These are phyloP conservation scores for Botia kubotai DNA, from an alignment of 2,797 vertebrate genomes.

Conservation along the genomic window DNA sequence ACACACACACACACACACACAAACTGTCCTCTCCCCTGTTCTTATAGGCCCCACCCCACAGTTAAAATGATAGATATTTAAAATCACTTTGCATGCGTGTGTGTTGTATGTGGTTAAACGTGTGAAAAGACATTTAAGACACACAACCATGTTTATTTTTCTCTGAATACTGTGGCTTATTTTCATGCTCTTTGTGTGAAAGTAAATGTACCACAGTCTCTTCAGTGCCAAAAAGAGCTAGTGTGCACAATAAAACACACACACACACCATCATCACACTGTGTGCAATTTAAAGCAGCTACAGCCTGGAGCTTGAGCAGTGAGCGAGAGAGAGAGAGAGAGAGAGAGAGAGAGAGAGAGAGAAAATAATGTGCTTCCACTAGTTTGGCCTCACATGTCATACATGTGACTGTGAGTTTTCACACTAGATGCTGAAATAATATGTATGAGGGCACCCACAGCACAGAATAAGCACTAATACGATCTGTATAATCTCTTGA, in stretches of 20 bases:
- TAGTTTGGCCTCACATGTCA: constrained; percentile 51
- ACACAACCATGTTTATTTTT: not conserved
- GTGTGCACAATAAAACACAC: constrained; percentile 17
- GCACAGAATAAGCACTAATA: constrained; percentile 3
- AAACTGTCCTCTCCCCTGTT: not conserved
- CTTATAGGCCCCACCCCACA: not conserved
- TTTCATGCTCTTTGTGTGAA: constrained; percentile 36
- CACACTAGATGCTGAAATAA: constrained; percentile 13
- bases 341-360: not conserved
- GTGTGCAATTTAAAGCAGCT: constrained; percentile 44
- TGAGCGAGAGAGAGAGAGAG: no score
- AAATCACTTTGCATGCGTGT: constrained; percentile 31
- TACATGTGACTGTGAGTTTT: constrained; percentile 47
- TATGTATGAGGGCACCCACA: constrained; percentile 23
- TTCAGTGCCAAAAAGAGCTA: constrained; percentile 32
- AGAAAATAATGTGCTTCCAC: constrained; percentile 39
- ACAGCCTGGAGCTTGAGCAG: constrained; percentile 49
- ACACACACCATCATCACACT: constrained; percentile 40
- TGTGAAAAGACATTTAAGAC: not conserved
- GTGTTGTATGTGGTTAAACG: not conserved
- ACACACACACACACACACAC: constrained; percentile 35
- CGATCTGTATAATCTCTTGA: not conserved
- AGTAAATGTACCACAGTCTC: constrained; percentile 31
- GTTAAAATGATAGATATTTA: constrained; percentile 47
- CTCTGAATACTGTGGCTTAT: constrained; percentile 20